Base-by-base conservation (phyloP, 1,140 invertebrate genomes). In the Cydia amplana region DNA sequence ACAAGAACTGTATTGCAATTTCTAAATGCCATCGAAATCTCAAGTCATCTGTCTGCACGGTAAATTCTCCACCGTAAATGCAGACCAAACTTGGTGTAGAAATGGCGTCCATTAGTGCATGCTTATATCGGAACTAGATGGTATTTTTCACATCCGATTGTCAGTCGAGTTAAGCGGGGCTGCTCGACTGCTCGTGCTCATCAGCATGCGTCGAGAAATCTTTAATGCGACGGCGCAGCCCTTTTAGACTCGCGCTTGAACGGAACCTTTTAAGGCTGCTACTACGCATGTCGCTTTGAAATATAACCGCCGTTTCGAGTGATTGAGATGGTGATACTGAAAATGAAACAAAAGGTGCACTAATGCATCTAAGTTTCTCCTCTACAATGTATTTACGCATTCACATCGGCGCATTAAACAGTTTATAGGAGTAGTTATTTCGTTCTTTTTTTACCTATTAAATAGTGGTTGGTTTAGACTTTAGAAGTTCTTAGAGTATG, bases 151-250 rank as follows among this genome's bases (percentile, higher is more conserved):
- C 79, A 79, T 80, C 76, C 79, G 79, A 80, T 77, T 80, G 81
- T 77, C 81, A 80, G 75, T 77, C 36, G 73, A 79, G 76, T 77
- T 63, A 75, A 76, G 75, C 76, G 49, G 72, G 77, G 65, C 28
- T 60, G 73, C 72, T 74, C 77, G 77, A 55, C 28, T 60, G 73
- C 72, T 74, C 77, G 49, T 51, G 49, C 49, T 82, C 78, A 81
- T 83, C 80, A 82, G 78, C 74, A 83, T 83, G 79, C 82, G 79
- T 78, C 77, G 80, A 76, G 76, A 73, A 77, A 60, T 78, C 75
- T 77, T 77, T 80, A 78, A 79, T 79, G 77, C 78, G 75, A 73
- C 60, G 51, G 75, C 78, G 67, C 76, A 75, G 75, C 73, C 77
- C 78, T 79, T 81, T 78, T 81, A 82, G 75, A 77, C 74, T 67